Evolutionary conservation across 2,888 invertebrate species (phyloP).

Genomic region (Zonitis immaculata): DNA sequence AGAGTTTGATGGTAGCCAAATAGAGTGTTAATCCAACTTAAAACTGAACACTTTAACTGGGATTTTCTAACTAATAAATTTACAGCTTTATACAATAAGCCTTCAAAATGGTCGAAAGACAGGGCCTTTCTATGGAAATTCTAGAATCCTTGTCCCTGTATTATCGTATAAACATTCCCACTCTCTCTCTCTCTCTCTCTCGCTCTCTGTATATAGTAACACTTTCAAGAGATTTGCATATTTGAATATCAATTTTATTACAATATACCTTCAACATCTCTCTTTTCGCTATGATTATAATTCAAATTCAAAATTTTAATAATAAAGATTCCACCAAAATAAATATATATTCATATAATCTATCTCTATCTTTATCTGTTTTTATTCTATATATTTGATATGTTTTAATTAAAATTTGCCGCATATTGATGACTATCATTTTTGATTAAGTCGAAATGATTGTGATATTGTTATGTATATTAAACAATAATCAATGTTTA

Average conservation of each 20-base stretch:
- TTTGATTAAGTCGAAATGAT: constrained; percentile 1
- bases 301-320: constrained; percentile 21
- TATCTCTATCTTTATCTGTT: too few species aligned
- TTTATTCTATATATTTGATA: too few species aligned
- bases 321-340: too few species aligned
- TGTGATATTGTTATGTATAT: constrained; percentile 22
- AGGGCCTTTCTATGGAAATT: constrained; percentile 42
- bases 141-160: constrained; percentile 38
- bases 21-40: constrained; percentile 56
- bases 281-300: constrained; percentile 16
- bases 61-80: constrained; percentile 58
- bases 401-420: constrained; percentile 15
- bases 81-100: constrained; percentile 58
- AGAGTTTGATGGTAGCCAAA: too few species aligned
- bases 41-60: constrained; percentile 51
- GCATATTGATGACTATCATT: background rate
- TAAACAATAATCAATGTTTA: constrained; percentile 28
- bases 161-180: background rate
- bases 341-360: too few species aligned
- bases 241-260: constrained; percentile 44
- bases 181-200: background rate
- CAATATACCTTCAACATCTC: constrained; percentile 21
- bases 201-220: too few species aligned
- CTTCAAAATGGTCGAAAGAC: constrained; percentile 46
- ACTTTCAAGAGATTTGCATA: constrained; percentile 43